Evolutionary conservation across 2,888 invertebrate genomes (phyloP).

Genomic region (Creontiades dilutus): DNA sequence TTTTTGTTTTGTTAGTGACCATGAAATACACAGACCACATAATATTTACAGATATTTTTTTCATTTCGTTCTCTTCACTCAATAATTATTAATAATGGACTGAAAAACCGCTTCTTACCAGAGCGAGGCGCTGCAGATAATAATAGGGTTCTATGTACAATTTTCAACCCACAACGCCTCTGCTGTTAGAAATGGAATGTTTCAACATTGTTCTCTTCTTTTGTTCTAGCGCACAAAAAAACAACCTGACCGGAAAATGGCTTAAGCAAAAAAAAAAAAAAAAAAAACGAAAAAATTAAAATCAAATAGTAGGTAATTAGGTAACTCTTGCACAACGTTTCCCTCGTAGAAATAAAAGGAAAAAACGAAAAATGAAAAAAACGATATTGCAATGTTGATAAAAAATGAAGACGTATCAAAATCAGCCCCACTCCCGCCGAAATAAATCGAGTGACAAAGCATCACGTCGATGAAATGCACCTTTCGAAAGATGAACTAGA

Average conservation of each 20-base stretch:
- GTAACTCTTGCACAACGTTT: slow-evolving; percentile 49
- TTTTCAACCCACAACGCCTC: slow-evolving; percentile 54
- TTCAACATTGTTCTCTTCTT: neutral
- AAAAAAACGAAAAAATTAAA: too few relatives aligned
- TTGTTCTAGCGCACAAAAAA: neutral
- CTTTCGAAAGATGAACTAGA: slow-evolving; percentile 25
- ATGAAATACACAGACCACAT: slow-evolving; percentile 73
- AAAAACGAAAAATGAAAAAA: neutral
- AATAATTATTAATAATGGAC: slow-evolving; percentile 66
- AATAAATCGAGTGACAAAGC: neutral
- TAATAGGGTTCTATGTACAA: slow-evolving; percentile 58
- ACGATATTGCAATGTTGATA: neutral
- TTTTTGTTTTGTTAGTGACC: slow-evolving; percentile 73
- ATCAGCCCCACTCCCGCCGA: slow-evolving; percentile 43
- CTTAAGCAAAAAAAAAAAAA: neutral
- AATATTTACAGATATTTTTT: slow-evolving; percentile 69
- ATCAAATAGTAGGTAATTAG: neutral
- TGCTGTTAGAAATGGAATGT: slow-evolving; percentile 54
- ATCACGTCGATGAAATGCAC: slow-evolving; percentile 31
- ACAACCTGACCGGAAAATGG: slow-evolving; percentile 19
- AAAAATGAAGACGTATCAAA: neutral
- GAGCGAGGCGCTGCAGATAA: slow-evolving; percentile 34
- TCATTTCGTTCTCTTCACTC: slow-evolving; percentile 65
- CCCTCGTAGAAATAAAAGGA: neutral
- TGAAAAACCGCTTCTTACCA: slow-evolving; percentile 59